Evolutionary conservation across 2,888 invertebrate genomes (phyloP), one percentile per base, ranked within the genome.

Genomic region (Xestia c-nigrum): DNA sequence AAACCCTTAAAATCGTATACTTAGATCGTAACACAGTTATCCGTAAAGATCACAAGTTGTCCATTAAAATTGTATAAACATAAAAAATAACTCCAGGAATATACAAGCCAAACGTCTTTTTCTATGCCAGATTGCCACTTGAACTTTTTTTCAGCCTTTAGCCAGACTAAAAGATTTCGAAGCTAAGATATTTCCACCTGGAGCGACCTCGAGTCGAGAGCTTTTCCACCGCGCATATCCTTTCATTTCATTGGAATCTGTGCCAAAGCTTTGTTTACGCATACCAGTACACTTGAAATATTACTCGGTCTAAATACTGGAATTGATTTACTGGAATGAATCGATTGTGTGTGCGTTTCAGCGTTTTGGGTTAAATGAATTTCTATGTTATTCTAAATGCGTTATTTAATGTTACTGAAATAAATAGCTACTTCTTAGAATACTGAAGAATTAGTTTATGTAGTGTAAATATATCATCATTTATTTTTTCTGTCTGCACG

Each of bases 211-310:
- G 92, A 91, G 90, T 90, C 91, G 92, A 92, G 90, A 92, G 92
- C 92, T 93, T 92, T 92, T 92, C 92, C 91, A 91, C 92, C 84
- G 89, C 93, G 93, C 92, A 92, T 94, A 94, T 95, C 94, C 94
- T 94, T 95, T 95, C 94, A 95, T 96, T 95, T 95, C 94, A 94
- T 92, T 89, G 96, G 94, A 95, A 94, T 95, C 93, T 93, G 91
- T 90, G 90, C 88, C 88, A 81, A 81, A 89, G 94, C 90, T 87
- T 78, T 89, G 89, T 93, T 95, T 84, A 85, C 77, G 83, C 82
- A 52, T 31, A 78, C 86, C 74, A 92, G 85, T 90, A n/a, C 70
- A 86, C 90, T 91, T 85, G 88, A 83, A 83, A 74, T 83, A 87
- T 80, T 71, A 83, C 83, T 86, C 66, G 83, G 67, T 67, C 72